A percentile compares a stretch with the other conserved stretches of the same genome.
Evolutionary conservation across 2,888 invertebrate species (phyloP).

Genomic region (Cheilosia vernalis): DNA sequence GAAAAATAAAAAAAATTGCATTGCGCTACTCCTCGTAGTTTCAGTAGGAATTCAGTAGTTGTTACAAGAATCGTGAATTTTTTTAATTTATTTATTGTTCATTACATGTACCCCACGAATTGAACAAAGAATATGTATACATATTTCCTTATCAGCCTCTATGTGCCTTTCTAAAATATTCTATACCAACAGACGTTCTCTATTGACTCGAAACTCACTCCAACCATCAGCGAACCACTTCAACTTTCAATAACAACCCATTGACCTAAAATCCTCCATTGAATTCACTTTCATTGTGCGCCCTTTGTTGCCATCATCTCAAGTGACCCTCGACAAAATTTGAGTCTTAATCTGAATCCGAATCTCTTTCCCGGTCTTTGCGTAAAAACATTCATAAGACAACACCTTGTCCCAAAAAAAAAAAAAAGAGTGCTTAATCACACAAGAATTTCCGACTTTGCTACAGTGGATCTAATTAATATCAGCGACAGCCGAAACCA

Average conservation of each 20-base stretch:
- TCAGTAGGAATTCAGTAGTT: no score
- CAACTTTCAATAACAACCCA: background rate
- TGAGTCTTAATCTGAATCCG: no score
- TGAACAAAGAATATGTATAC: no score
- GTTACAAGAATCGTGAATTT: no score
- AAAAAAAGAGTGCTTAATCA: conserved; percentile 11
- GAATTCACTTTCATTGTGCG: background rate
- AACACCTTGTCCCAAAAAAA: background rate
- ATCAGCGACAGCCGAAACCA: conserved; percentile 20
- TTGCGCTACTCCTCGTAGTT: no score
- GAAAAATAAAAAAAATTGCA: no score
- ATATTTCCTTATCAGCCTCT: no score
- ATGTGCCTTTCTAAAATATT: no score
- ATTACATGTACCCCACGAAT: no score
- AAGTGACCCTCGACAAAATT: background rate
- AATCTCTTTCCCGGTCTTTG: background rate
- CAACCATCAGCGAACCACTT: background rate
- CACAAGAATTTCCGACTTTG: conserved; percentile 16
- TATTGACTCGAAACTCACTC: background rate
- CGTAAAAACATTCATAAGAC: background rate
- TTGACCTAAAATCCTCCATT: background rate
- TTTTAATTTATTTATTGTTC: no score
- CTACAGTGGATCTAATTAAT: conserved; percentile 11
- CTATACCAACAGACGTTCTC: background rate
- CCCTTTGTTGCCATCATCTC: background rate